These are phyloP conservation scores for Hylomyscus alleni DNA, from an alignment of 2,797 vertebrate genomes.

Conservation along the genomic window DNA sequence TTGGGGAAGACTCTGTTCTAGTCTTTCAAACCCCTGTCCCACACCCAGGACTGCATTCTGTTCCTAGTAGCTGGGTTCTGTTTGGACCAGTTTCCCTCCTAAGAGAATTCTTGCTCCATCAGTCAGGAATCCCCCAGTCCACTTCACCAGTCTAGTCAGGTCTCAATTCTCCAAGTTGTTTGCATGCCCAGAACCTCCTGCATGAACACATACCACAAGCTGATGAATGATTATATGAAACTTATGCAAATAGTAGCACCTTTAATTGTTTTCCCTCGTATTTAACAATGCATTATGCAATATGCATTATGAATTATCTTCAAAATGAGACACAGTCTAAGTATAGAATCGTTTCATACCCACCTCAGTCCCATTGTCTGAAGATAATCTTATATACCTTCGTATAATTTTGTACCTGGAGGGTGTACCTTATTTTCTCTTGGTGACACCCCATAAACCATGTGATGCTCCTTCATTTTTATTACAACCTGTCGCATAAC, in stretches of 20 bases:
- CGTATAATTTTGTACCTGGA: neutral
- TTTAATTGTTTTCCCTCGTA: neutral
- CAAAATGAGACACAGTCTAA: neutral
- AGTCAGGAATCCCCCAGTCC: neutral
- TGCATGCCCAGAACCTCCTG: neutral
- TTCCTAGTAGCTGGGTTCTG: neutral
- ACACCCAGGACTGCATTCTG: too few relatives aligned
- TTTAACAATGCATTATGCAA: neutral
- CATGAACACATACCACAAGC: fast-evolving
- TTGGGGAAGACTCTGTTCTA: neutral
- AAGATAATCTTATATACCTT: neutral
- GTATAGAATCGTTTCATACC: neutral
- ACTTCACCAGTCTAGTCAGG: neutral
- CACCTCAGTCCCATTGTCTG: neutral
- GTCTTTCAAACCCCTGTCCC: neutral
- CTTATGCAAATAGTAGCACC: neutral
- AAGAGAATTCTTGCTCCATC: neutral
- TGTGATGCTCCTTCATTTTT: neutral
- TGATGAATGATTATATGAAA: neutral
- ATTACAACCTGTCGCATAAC: neutral
- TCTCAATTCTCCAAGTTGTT: neutral
- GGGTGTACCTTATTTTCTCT: neutral
- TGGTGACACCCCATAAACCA: neutral
- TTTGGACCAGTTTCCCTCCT: neutral
- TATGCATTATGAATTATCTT: neutral